A percentile compares a stretch with the other conserved stretches of the same genome.
Conservation (phyloP, 2,113 vertebrate genomes). For the Phycodurus eques region DNA sequence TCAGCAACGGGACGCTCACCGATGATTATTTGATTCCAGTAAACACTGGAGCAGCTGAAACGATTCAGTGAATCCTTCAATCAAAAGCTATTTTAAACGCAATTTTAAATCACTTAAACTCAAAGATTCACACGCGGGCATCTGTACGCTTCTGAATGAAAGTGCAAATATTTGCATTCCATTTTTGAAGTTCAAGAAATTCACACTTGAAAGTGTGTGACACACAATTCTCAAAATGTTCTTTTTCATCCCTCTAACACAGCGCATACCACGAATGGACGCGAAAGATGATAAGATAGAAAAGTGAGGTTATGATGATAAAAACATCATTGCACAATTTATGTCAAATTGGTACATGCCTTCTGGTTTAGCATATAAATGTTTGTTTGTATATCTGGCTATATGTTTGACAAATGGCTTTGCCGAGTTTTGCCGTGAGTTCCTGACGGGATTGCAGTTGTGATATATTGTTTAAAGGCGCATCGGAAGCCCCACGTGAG, state of each 20-base stretch:
- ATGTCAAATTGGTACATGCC: constrained; percentile 10
- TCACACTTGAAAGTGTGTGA: constrained; percentile 34
- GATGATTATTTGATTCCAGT: constrained; percentile 19
- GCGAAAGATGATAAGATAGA: neutral
- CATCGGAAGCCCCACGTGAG: constrained; percentile 52
- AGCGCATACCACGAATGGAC: neutral
- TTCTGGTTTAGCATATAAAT: constrained; percentile 42
- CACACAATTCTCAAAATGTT: constrained; percentile 11
- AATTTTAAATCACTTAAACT: constrained; percentile 28
- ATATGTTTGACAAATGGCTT: constrained; percentile 44
- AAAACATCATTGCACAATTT: neutral
- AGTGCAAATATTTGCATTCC: constrained; percentile 12
- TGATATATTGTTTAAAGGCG: constrained; percentile 72
- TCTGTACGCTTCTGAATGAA: constrained; percentile 6
- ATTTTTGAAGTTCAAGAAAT: neutral
- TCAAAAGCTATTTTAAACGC: neutral
- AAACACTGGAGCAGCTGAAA: neutral
- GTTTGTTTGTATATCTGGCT: constrained; percentile 34
- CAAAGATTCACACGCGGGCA: neutral
- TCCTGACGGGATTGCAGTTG: constrained; percentile 1
- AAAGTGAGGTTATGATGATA: neutral
- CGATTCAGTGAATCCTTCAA: constrained; percentile 11
- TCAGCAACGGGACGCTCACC: constrained; percentile 1
- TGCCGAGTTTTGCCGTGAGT: too few species aligned
- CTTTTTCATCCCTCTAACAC: constrained; percentile 21